Evolutionary conservation across 1,140 invertebrate genomes (phyloP), one percentile per base, ranked within the genome.

Genomic region (Vollenhovia emeryi): DNA sequence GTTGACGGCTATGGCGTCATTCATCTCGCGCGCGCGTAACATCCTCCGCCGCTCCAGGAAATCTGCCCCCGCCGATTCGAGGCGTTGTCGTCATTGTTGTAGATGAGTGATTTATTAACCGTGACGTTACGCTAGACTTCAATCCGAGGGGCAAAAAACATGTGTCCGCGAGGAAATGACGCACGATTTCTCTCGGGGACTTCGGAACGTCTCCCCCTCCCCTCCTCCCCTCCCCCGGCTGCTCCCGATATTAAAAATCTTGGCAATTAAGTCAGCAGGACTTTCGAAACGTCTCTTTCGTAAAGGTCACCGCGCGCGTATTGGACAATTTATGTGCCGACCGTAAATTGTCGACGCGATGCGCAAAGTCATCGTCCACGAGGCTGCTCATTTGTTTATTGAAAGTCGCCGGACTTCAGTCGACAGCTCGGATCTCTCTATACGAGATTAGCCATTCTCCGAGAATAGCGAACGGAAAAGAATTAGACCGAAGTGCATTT

Each of bases 1-100:
- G 64, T 43, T 43, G 62, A 66, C 50, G 24, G 36, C 73, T 73
- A 57, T 48, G n/a, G 48, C 66, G 78, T 82, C 66, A 82, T 82
- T 71, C 50, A 80, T 80, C 60, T 52, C 45, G 43, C 50, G 15
- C 24, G 15, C 40, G 11, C 30, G 52, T 30, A 13, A 36, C 15
- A 1, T 18, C 24, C n/a, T 21, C 43, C n/a, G n/a, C 68, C 78
- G 66, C 27, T 64, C 18, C 75, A 8, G 6, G 52, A 73, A 71
- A 82, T 82, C 78, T 18, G 24, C 66, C 33, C 8, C 13, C 48
- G 45, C 27, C 6, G 30, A 71, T 24, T 33, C 50, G 6, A 73
- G n/a, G 30, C 36, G 24, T 43, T 45, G 11, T 52, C 43, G 9
- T 36, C 33, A 3, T 43, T 21, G 48, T 40, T 21, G 50, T 43